phyloP scores from a whole-genome alignment of 2,113 vertebrate species.

The Ovibos moschatus region DNA sequence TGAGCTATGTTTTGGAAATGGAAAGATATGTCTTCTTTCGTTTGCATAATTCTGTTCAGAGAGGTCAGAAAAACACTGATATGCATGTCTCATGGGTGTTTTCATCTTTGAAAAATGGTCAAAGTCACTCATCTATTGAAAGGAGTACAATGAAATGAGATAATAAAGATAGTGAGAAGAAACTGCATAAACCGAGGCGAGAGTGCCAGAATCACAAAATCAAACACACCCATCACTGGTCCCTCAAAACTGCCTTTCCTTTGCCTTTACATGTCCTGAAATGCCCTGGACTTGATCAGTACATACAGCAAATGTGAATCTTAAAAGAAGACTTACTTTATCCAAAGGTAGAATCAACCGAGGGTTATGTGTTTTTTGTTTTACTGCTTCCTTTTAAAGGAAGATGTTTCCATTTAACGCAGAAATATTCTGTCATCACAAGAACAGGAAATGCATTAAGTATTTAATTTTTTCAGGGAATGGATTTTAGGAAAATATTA shows the following conservation, averaged over 20 bases:
- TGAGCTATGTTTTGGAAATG: not conserved
- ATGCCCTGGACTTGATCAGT: not conserved
- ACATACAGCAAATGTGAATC: not conserved
- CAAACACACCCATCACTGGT: not conserved
- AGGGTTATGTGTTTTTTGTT: not conserved
- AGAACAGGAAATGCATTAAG: not conserved
- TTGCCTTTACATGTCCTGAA: not conserved
- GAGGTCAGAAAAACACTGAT: not conserved
- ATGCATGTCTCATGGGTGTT: not conserved
- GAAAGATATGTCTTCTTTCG: not conserved
- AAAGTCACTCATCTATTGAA: slow-evolving; percentile 50
- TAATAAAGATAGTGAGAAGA: slow-evolving; percentile 38
- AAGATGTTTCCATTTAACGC: not conserved
- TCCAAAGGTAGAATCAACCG: not conserved
- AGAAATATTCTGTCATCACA: not conserved
- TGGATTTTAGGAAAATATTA: not conserved
- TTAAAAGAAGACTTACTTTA: not conserved
- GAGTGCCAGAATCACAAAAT: not conserved
- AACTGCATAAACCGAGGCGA: not conserved
- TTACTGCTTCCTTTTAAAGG: not conserved
- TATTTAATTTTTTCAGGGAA: not conserved
- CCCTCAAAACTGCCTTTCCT: not conserved
- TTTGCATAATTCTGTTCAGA: not conserved
- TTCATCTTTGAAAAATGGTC: slow-evolving; percentile 50
- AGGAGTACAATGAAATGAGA: slow-evolving; percentile 1